A percentile compares a stretch with the other conserved stretches of the same genome.
Evolutionary conservation across 1,140 invertebrate species (phyloP).

Genomic region (Carposina sasakii): DNA sequence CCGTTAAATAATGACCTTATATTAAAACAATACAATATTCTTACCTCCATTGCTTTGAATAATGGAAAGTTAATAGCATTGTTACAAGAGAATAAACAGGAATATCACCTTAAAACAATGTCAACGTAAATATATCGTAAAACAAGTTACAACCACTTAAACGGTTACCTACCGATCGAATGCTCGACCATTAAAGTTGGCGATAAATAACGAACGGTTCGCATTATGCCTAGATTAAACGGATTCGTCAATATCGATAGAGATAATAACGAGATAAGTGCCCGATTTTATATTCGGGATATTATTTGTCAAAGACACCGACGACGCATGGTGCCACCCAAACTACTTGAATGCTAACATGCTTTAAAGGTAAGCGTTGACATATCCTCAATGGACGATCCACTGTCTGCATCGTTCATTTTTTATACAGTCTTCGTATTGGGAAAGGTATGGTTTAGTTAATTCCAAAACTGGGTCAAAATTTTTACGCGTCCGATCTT

Average conservation of each 20-base stretch:
- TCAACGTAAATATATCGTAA: constrained; percentile 48
- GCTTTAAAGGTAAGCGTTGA: too few species aligned
- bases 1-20: too few species aligned
- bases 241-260: constrained; percentile 33
- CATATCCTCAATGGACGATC: too few species aligned
- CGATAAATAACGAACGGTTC: constrained; percentile 41
- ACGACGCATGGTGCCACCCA: constrained; percentile 37
- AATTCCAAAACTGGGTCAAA: too few species aligned
- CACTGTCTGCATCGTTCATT: too few species aligned
- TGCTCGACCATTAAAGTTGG: constrained; percentile 38
- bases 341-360: constrained; percentile 33
- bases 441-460: too few species aligned
- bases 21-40: constrained; percentile 1
- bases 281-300: constrained; percentile 26
- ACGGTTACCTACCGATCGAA: constrained; percentile 43
- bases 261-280: constrained; percentile 35
- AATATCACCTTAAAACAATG: constrained; percentile 50
- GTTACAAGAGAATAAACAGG: constrained; percentile 43
- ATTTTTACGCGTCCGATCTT: too few species aligned
- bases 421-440: too few species aligned
- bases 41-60: too few species aligned
- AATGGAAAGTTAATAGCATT: constrained; percentile 40
- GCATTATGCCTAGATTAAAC: constrained; percentile 33
- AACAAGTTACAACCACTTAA: constrained; percentile 44
- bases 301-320: constrained; percentile 41